phyloP scores from a whole-genome alignment of 1,140 invertebrate species.

The Pseudachorutes palmiensis region DNA sequence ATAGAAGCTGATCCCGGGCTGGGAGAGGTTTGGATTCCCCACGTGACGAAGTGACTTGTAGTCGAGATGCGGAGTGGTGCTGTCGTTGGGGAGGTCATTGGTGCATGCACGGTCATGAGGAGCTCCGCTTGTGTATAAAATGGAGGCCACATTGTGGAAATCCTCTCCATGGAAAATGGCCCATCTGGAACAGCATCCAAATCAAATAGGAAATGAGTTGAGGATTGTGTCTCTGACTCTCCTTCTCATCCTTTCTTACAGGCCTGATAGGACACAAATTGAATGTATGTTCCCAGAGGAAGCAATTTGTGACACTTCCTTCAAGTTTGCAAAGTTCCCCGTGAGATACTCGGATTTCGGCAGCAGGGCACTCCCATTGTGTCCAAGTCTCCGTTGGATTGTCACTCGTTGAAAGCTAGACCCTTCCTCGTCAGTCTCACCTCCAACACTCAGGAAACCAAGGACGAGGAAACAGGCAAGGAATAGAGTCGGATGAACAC shows the following conservation, averaged over 20 bases:
- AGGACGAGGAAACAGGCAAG: too few relatives aligned
- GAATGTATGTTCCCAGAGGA: background rate
- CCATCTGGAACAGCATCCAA: background rate
- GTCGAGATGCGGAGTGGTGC: background rate
- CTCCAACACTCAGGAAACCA: too few relatives aligned
- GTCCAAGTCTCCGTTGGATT: background rate
- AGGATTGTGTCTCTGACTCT: background rate
- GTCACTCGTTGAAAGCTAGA: background rate
- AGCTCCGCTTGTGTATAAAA: background rate
- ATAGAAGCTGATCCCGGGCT: conserved; percentile 6
- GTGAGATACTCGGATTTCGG: background rate
- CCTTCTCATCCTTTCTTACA: background rate
- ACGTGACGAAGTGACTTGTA: conserved; percentile 14
- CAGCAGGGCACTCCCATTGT: background rate
- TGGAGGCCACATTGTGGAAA: background rate
- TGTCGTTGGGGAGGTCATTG: background rate
- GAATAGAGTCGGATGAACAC: too few relatives aligned
- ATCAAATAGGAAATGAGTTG: background rate
- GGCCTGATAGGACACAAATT: background rate
- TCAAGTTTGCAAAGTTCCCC: background rate
- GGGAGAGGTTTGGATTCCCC: background rate
- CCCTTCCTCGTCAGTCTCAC: too few relatives aligned
- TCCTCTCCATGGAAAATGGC: background rate
- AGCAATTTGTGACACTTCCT: background rate
- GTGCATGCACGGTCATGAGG: background rate